Evolutionary conservation across 2,888 invertebrate species (phyloP), one percentile per base, ranked within the genome.

Genomic region (Pseudoips prasinana): DNA sequence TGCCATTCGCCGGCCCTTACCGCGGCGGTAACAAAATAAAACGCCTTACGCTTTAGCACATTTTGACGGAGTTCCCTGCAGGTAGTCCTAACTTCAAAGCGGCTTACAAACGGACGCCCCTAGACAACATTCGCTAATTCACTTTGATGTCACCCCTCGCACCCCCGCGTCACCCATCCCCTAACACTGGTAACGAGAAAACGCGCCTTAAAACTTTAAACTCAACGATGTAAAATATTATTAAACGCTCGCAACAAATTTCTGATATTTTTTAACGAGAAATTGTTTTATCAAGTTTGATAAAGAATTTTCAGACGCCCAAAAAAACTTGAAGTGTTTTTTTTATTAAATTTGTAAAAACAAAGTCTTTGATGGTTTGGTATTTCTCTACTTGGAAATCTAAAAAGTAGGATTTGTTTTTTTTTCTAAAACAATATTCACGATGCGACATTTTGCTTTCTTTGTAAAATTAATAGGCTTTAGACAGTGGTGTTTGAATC

Each of bases 111-210:
- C 82, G 82, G 83, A 84, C 84, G 80, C 87, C 85, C 85, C 79
- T 75, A 85, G 84, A 86, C 85, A 87, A 86, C 86, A 84, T 82
- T 85, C 81, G 82, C 78, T 88, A 87, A 88, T 87, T 88, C 85
- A 77, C 87, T 88, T 88, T 88, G 86, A 88, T 86, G 83, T 86
- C 70, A 62, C 72, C 77, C 79, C 73, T 65, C 66, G 51, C 59
- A 52, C 66, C 62, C 61, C 56, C 39, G 38, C 48, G 45, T 50
- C 49, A 43, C 55, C 55, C 59, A 49, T 52, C 56, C 50, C 61
- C 45, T 32, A 37, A 48, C n/a, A n/a, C 46, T 51, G 52, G 71
- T 82, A 80, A 82, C 79, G 81, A 84, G 83, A 79, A 84, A 83
- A 85, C 73, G 72, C 72, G 76, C 75, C 82, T 80, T 79, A 77